A percentile compares a stretch with the other conserved stretches of the same genome.
phyloP scores from a whole-genome alignment of 2,113 vertebrate species.

The Archilochus colubris region DNA sequence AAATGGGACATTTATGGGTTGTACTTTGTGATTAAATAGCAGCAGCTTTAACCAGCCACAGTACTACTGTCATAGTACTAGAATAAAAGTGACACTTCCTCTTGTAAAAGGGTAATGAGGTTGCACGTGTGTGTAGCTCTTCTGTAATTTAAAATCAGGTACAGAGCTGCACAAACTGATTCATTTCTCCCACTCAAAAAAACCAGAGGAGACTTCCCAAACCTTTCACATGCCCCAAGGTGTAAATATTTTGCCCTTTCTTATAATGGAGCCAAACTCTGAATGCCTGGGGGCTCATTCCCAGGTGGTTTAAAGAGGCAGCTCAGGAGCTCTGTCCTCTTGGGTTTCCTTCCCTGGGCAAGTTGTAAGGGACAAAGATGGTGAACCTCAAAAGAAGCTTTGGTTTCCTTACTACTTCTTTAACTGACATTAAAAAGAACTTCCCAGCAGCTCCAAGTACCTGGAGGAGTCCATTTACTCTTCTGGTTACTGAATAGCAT shows the following conservation, averaged over 20 bases:
- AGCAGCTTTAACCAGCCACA: constrained; percentile 32
- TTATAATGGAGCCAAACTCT: background rate
- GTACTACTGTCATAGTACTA: constrained; percentile 27
- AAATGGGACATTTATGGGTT: constrained; percentile 35
- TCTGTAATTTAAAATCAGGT: background rate
- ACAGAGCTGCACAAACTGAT: background rate
- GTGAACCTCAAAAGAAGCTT: background rate
- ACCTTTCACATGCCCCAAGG: background rate
- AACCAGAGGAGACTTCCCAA: background rate
- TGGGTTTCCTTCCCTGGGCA: background rate
- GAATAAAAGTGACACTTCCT: constrained; percentile 62
- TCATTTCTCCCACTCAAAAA: background rate
- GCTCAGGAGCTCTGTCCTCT: background rate
- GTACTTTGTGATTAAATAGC: constrained; percentile 56
- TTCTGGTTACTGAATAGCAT: background rate
- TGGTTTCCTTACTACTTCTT: background rate
- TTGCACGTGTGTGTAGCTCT: background rate
- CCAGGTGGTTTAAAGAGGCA: background rate
- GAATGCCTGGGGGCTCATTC: background rate
- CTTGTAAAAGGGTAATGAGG: constrained; percentile 58
- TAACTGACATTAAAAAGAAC: background rate
- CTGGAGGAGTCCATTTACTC: background rate
- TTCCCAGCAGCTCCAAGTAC: accelerated
- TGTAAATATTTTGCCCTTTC: background rate
- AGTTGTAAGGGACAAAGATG: background rate